Conservation (phyloP, 2,797 vertebrate genomes). For the Clarias laeviceps region DNA sequence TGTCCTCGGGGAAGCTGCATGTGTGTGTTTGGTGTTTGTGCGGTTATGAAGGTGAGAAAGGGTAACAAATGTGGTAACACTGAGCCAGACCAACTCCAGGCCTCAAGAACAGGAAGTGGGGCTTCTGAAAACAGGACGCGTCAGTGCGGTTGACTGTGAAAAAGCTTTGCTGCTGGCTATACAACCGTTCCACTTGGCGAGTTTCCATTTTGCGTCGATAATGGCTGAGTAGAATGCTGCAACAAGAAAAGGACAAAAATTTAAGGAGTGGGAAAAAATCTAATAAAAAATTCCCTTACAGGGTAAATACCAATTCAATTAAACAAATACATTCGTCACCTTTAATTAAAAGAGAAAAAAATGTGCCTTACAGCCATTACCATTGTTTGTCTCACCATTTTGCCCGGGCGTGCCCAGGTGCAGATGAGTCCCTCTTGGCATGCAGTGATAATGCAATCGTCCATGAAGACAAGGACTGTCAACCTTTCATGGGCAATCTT, state of each 20-base stretch:
- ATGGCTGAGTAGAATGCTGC: constrained; percentile 66
- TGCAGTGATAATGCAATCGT: constrained; percentile 92
- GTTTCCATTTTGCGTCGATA: constrained; percentile 85
- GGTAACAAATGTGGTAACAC: constrained; percentile 54
- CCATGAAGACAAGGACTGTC: constrained; percentile 89
- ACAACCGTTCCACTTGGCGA: constrained; percentile 90
- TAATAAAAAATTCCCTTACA: constrained; percentile 10
- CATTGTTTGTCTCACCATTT: constrained; percentile 77
- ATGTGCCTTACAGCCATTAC: background rate
- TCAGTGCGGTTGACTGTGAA: constrained; percentile 35
- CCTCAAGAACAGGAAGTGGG: constrained; percentile 21
- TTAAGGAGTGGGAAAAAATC: constrained; percentile 8
- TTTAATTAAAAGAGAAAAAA: background rate
- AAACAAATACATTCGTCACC: background rate
- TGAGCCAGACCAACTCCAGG: constrained; percentile 11
- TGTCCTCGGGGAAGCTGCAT: constrained; percentile 2
- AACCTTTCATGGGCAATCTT: constrained; percentile 91
- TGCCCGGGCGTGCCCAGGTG: constrained; percentile 89
- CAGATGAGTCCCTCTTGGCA: constrained; percentile 93
- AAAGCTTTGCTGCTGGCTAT: constrained; percentile 73
- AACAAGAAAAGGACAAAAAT: constrained; percentile 2
- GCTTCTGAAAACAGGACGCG: constrained; percentile 32
- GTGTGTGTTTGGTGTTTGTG: background rate
- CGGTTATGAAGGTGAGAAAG: constrained; percentile 7
- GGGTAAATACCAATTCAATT: background rate